Conservation (phyloP, 1,140 invertebrate genomes). For the Acarapis woodi region DNA sequence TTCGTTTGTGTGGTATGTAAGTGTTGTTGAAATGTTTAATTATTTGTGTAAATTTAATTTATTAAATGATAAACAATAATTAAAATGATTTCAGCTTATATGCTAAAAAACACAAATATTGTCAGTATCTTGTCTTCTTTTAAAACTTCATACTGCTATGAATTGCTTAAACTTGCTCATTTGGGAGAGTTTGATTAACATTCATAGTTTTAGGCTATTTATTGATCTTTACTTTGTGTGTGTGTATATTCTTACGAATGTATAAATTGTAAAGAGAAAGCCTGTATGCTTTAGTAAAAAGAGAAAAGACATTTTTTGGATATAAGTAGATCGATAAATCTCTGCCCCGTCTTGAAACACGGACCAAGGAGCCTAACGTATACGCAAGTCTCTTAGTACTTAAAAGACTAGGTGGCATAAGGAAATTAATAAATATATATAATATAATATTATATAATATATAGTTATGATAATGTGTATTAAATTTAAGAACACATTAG, state of each 20-base stretch:
- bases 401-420: slow-evolving; percentile 25
- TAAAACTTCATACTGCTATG: background rate
- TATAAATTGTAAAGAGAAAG: background rate
- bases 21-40: background rate
- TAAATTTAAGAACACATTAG: slow-evolving; percentile 11
- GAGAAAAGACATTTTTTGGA: background rate
- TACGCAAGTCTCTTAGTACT: slow-evolving; percentile 32
- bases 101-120: no score
- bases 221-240: background rate
- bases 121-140: background rate
- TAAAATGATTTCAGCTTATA: no score
- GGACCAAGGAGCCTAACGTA: slow-evolving; percentile 66
- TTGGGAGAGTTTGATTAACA: background rate
- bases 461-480: background rate
- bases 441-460: background rate
- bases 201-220: background rate
- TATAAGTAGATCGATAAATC: slow-evolving; percentile 4
- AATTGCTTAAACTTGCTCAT: background rate
- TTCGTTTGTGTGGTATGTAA: background rate
- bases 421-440: background rate
- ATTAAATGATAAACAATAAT: no score
- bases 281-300: background rate
- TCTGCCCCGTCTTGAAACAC: slow-evolving; percentile 59
- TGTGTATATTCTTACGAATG: background rate
- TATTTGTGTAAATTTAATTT: background rate